phyloP scores from a whole-genome alignment of 2,113 vertebrate species.

The Scomber colias region DNA sequence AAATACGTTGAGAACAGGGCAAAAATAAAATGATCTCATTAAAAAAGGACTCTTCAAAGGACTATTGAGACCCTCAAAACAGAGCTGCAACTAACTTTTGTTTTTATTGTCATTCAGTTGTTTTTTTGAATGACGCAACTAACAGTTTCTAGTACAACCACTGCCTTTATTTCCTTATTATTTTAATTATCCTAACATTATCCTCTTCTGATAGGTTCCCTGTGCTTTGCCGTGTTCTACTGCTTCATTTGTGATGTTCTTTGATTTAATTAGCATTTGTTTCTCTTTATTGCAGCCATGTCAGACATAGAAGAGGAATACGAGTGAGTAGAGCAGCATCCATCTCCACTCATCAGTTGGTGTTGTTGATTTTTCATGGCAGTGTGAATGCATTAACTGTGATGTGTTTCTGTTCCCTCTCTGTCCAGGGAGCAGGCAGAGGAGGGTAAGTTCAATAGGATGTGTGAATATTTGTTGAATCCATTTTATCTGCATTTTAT shows the following conservation, averaged over 20 bases:
- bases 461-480: neutral
- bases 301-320: slow-evolving; percentile 86
- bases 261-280: neutral
- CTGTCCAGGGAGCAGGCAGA: slow-evolving; percentile 79
- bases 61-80: too few species aligned
- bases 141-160: too few species aligned
- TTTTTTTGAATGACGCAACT: too few species aligned
- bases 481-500: too few species aligned
- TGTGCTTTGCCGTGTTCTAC: neutral
- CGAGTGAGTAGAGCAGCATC: slow-evolving; percentile 79
- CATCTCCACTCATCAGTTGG: neutral
- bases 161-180: neutral
- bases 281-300: slow-evolving; percentile 75
- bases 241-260: neutral
- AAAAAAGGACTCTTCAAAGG: too few species aligned
- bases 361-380: neutral
- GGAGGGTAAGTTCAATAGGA: slow-evolving; percentile 66
- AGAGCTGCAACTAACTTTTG: too few species aligned
- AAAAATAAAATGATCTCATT: too few species aligned
- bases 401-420: slow-evolving; percentile 1
- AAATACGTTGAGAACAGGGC: too few species aligned
- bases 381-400: neutral
- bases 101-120: too few species aligned
- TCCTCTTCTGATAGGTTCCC: neutral
- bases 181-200: neutral